Conservation (phyloP, 2,888 invertebrate genomes). For the Clitarchus hookeri region DNA sequence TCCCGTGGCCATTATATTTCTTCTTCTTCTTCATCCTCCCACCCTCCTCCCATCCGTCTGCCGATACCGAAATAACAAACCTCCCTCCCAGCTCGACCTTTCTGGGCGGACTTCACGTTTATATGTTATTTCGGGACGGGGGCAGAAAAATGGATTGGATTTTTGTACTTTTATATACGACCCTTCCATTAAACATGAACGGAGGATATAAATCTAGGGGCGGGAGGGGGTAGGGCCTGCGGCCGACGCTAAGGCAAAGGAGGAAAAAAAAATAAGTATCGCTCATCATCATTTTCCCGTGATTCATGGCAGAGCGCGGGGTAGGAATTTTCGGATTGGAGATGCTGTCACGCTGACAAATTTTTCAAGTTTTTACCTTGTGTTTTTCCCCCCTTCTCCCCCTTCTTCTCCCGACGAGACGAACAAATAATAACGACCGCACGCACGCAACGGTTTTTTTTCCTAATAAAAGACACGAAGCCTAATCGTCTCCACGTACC, state of each 20-base stretch:
- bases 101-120: slow-evolving; percentile 19
- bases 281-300: neutral
- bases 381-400: neutral
- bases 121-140: slow-evolving; percentile 18
- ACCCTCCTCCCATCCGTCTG: neutral
- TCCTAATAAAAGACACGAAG: too few relatives aligned
- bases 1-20: neutral
- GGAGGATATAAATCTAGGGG: neutral
- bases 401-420: neutral
- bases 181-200: slow-evolving; percentile 24
- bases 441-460: too few relatives aligned
- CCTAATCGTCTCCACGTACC: too few relatives aligned
- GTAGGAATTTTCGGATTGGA: slow-evolving; percentile 2
- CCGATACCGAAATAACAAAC: slow-evolving; percentile 22
- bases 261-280: neutral
- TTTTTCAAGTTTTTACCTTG: neutral
- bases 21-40: neutral
- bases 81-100: neutral
- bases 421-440: too few relatives aligned
- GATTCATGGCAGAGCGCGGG: neutral
- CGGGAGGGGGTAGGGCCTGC: neutral
- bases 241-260: neutral
- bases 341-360: neutral
- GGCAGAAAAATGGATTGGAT: slow-evolving; percentile 22
- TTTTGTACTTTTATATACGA: slow-evolving; percentile 23